phyloP scores from a whole-genome alignment of 2,888 invertebrate genomes.

The Drosophila histrio region DNA sequence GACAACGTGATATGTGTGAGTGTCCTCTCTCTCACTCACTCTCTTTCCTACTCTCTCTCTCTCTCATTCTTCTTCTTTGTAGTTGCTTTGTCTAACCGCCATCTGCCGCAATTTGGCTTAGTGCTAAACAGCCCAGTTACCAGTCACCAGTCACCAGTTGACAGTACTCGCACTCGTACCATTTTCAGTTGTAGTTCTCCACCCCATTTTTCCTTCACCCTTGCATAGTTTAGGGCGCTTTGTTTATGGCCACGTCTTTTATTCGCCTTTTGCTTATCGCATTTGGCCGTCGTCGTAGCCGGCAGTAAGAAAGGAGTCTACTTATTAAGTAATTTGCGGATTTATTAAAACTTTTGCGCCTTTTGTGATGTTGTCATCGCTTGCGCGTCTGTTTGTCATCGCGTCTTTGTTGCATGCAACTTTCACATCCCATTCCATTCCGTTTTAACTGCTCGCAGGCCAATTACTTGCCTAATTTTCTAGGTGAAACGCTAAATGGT shows the following conservation, averaged over 20 bases:
- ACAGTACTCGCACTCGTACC: not conserved
- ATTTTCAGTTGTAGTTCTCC: not conserved
- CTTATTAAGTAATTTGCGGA: conserved; percentile 77
- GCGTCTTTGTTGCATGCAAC: not conserved
- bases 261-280: conserved; percentile 38
- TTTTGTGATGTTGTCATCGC: conserved; percentile 46
- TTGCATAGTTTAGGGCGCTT: conserved; percentile 62
- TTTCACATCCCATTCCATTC: not conserved
- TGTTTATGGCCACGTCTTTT: conserved; percentile 53
- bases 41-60: not conserved
- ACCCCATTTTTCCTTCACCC: not conserved
- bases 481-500: conserved; percentile 47
- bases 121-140: conserved; percentile 52
- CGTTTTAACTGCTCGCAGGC: not conserved
- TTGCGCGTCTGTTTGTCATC: not conserved
- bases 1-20: conserved; percentile 37
- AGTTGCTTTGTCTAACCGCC: conserved; percentile 52
- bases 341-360: conserved; percentile 77
- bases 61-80: not conserved
- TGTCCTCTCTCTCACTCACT: not conserved
- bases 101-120: conserved; percentile 64
- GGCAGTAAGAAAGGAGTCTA: conserved; percentile 41
- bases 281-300: conserved; percentile 26
- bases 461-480: conserved; percentile 71
- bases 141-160: conserved; percentile 15